Evolutionary conservation across 2,888 invertebrate genomes (phyloP), one percentile per base, ranked within the genome.

Genomic region (Mallateleia sp.): DNA sequence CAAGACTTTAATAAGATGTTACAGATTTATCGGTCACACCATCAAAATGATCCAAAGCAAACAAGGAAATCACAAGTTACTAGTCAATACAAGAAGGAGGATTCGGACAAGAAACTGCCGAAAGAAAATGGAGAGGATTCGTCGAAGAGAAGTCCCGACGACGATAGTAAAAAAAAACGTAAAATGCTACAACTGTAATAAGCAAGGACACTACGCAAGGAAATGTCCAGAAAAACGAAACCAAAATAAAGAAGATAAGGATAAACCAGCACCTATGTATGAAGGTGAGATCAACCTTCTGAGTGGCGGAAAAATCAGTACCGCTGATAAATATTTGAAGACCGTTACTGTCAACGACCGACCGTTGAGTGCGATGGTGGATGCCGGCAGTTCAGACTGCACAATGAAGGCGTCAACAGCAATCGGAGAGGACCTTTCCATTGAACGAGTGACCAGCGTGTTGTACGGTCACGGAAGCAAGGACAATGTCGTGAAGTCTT

Each of bases 351-450:
- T 38, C 14, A 38, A 38, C 14, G 7, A 38, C 14, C 38, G 38
- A 38, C 14, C 38, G 2, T 11, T 38, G 38, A 38, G 14, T 14
- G 79, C 87, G 15, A 82, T 85, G 83, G 83, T 89, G 14, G 85
- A 89, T 69, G 47, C 86, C 0, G n/a, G n/a, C n/a, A n/a, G n/a
- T n/a, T n/a, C n/a, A n/a, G n/a, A n/a, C n/a, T n/a, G n/a, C n/a
- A n/a, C 88, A 9, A 71, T 87, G 6, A 87, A 72, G 47, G 81
- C 88, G 9, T 42, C 79, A 22, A 47, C 32, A n/a, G 80, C 83
- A 15, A 69, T 87, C 18, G 45, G 9, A 1, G 47, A 47, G 18
- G 47, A 9, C 6, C 9, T 47, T 18, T 9, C 47, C 6, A 20
- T 47, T 6, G 47, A 47, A 20, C 18, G 47, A 15, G 6, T 47